These are phyloP conservation scores for Lerista edwardsae DNA, from an alignment of 2,797 vertebrate species.

Conservation along the genomic window DNA sequence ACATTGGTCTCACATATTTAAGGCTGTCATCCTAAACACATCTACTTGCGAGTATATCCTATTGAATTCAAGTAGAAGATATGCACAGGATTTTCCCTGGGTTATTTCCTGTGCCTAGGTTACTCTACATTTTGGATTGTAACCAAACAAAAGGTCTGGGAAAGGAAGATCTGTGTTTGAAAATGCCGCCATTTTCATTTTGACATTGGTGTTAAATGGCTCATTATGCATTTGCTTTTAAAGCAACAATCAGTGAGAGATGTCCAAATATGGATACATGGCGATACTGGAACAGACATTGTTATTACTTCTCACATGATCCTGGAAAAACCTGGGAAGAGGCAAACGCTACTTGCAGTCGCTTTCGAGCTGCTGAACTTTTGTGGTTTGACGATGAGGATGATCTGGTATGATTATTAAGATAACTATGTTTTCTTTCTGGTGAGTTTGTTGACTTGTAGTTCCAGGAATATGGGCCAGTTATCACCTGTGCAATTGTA, in stretches of 20 bases:
- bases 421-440: neutral
- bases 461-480: no score
- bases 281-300: constrained; percentile 43
- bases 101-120: neutral
- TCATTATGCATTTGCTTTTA: constrained; percentile 12
- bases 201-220: neutral
- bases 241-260: constrained; percentile 27
- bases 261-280: constrained; percentile 29
- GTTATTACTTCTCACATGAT: constrained; percentile 13
- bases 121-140: neutral
- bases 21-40: no score
- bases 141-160: neutral
- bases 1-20: neutral
- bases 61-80: no score
- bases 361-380: constrained; percentile 30
- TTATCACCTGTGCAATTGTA: neutral
- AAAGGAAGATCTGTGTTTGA: neutral
- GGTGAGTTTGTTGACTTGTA: no score
- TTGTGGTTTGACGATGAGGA: neutral
- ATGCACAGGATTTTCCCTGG: no score
- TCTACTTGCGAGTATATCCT: no score
- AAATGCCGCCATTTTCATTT: neutral
- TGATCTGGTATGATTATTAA: constrained; percentile 27
- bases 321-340: constrained; percentile 9
- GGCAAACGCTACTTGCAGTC: constrained; percentile 35